These are phyloP conservation scores for Drusus annulatus DNA, from an alignment of 1,140 invertebrate genomes.

Conservation along the genomic window DNA sequence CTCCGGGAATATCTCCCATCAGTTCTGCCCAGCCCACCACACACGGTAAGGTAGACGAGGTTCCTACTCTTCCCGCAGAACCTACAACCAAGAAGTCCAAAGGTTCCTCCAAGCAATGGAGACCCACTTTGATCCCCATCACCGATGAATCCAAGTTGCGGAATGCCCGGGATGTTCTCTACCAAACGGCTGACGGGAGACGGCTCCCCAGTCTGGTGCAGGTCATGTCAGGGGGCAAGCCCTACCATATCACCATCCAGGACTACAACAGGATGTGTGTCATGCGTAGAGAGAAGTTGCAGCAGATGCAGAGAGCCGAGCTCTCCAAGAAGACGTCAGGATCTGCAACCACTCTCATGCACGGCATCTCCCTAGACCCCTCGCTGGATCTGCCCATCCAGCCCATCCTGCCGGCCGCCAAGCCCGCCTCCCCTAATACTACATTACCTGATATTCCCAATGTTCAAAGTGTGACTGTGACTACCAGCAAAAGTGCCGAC, in stretches of 20 bases:
- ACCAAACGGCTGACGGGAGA: conserved; percentile 73
- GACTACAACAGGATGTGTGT: conserved; percentile 82
- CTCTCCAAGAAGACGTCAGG: conserved; percentile 59
- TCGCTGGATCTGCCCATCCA: conserved; percentile 57
- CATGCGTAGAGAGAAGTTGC: conserved; percentile 75
- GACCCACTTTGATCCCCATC: conserved; percentile 79
- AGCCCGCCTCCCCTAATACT: conserved; percentile 20
- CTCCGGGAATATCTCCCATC: conserved; percentile 53
- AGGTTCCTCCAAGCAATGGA: conserved; percentile 74
- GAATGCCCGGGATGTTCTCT: conserved; percentile 69
- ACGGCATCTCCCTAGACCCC: conserved; percentile 63
- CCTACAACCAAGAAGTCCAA: conserved; percentile 69
- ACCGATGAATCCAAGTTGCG: conserved; percentile 64
- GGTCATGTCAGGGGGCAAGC: conserved; percentile 77
- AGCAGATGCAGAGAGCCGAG: conserved; percentile 72
- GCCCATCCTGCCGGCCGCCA: not conserved
- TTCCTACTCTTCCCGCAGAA: conserved; percentile 60
- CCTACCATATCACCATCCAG: conserved; percentile 78
- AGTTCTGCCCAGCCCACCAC: conserved; percentile 48
- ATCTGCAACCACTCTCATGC: conserved; percentile 61
- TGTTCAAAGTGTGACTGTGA: conserved; percentile 53
- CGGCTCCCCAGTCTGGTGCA: conserved; percentile 72
- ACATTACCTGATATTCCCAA: conserved; percentile 4
- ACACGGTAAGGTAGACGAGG: conserved; percentile 29
- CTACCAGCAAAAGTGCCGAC: conserved; percentile 54